Percentiles rank a stretch among this genome's conserved stretches.
These are phyloP conservation scores for Brachionus sp. DNA, from an alignment of 1,140 invertebrate species.

Conservation along the genomic window DNA sequence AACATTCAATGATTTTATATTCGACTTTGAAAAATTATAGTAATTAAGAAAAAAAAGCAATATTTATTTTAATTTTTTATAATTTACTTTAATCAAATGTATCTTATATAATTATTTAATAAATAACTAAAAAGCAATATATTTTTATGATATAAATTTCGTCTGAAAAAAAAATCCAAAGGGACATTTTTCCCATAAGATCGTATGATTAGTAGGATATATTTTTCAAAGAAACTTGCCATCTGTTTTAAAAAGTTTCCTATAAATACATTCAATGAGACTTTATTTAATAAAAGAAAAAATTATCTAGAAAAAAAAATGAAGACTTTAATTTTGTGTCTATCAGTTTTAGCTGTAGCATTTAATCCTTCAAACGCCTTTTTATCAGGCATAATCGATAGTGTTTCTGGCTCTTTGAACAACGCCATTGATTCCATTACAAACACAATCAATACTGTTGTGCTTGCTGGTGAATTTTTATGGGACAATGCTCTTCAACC, in stretches of 20 bases:
- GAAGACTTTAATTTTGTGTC: neutral
- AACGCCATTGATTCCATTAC: slow-evolving; percentile 8
- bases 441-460: slow-evolving; percentile 26
- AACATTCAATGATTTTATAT: no score
- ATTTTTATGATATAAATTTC: no score
- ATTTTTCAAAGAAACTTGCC: neutral
- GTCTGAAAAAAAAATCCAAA: neutral
- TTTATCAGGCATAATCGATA: neutral
- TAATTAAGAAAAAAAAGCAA: no score
- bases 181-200: neutral
- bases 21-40: no score
- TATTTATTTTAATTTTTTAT: no score
- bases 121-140: no score
- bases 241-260: neutral
- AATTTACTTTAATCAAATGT: no score
- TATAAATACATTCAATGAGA: neutral
- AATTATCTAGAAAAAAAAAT: neutral
- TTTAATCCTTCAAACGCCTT: neutral
- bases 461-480: slow-evolving; percentile 30
- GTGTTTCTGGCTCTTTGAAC: neutral
- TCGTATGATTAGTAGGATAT: neutral
- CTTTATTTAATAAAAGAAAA: neutral
- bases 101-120: no score
- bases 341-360: neutral
- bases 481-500: slow-evolving; percentile 45